phyloP scores from a whole-genome alignment of 2,113 vertebrate species.

The Rhabdomys dilectus region DNA sequence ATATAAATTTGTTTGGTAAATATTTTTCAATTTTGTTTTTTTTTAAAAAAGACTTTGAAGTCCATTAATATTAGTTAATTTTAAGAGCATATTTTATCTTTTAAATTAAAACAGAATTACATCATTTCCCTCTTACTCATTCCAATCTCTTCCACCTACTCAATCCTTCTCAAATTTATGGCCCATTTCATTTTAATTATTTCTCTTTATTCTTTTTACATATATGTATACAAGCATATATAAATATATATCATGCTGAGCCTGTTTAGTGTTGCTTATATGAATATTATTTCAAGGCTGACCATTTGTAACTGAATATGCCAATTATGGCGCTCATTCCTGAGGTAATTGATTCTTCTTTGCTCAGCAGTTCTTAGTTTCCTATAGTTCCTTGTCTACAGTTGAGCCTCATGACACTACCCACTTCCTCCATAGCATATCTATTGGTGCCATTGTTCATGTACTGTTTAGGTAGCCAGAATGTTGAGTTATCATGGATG shows the following conservation, averaged over 20 bases:
- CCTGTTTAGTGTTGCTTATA: neutral
- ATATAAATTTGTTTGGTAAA: neutral
- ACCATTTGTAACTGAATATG: neutral
- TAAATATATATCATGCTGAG: neutral
- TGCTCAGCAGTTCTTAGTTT: neutral
- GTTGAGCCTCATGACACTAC: neutral
- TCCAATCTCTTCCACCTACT: neutral
- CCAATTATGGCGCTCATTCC: neutral
- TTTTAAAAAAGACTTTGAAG: neutral
- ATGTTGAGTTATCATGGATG: neutral
- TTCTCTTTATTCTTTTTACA: neutral
- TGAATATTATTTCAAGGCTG: neutral
- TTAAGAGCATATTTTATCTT: neutral
- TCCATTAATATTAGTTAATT: neutral
- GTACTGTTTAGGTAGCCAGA: neutral
- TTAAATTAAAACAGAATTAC: neutral
- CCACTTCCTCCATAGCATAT: neutral
- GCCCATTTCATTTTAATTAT: neutral
- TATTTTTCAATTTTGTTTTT: constrained; percentile 14
- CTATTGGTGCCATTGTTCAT: neutral
- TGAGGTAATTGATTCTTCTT: neutral
- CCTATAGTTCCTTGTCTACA: neutral
- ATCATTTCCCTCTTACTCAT: neutral
- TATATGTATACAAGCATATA: neutral
- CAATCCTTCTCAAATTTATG: neutral